Percentiles rank a stretch among this genome's conserved stretches.
phyloP scores from a whole-genome alignment of 1,140 invertebrate genomes.

The Micrasema minimum region DNA sequence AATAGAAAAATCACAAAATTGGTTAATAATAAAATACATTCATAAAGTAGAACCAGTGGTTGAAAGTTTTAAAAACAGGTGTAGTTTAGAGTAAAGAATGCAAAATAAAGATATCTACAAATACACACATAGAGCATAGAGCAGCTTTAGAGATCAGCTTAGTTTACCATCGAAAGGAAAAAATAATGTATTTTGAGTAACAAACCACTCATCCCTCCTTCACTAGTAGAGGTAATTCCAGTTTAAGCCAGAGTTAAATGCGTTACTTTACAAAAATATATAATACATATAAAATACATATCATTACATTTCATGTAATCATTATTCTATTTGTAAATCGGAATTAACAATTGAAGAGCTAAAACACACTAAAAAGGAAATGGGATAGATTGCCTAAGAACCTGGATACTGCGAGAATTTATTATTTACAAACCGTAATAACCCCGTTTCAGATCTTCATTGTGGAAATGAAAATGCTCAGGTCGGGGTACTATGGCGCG shows the following conservation, averaged over 20 bases:
- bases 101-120: too few relatives aligned
- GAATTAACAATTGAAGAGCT: constrained; percentile 20
- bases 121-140: too few relatives aligned
- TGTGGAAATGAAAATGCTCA: background rate
- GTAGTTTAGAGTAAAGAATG: too few relatives aligned
- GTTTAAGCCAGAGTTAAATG: constrained; percentile 5
- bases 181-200: too few relatives aligned
- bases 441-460: background rate
- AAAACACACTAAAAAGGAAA: constrained; percentile 29
- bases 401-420: background rate
- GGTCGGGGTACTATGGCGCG: background rate
- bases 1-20: too few relatives aligned
- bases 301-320: background rate
- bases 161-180: too few relatives aligned
- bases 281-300: constrained; percentile 10
- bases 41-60: too few relatives aligned
- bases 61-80: too few relatives aligned
- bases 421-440: background rate
- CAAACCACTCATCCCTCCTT: background rate
- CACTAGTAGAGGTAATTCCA: constrained; percentile 6
- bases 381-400: constrained; percentile 21
- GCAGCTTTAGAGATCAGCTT: too few relatives aligned
- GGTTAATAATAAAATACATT: too few relatives aligned
- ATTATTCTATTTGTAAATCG: constrained; percentile 4
- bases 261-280: constrained; percentile 27